phyloP scores from a whole-genome alignment of 2,113 vertebrate species.

The Semicossyphus pulcher region DNA sequence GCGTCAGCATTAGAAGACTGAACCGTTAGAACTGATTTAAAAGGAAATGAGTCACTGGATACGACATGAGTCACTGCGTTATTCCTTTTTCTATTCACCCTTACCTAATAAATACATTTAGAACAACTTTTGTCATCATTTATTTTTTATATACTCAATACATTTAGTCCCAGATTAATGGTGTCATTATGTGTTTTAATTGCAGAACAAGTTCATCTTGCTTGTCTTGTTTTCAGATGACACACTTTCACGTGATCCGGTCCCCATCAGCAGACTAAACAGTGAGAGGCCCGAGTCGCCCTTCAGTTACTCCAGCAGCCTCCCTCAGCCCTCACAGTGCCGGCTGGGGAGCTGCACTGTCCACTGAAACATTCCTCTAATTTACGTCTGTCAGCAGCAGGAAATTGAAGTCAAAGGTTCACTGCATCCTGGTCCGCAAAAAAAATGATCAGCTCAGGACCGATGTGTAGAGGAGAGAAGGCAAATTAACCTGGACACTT shows the following conservation, averaged over 20 bases:
- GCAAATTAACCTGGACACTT: conserved; percentile 74
- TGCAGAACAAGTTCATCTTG: too few species aligned
- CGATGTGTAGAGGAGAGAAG: conserved; percentile 62
- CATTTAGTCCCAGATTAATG: too few species aligned
- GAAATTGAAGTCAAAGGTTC: conserved; percentile 84
- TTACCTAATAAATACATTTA: too few species aligned
- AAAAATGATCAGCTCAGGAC: conserved; percentile 66
- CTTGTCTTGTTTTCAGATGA: not conserved
- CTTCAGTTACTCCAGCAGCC: conserved; percentile 46
- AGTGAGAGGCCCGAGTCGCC: conserved; percentile 41
- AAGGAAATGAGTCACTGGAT: not conserved
- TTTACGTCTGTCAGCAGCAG: conserved; percentile 73
- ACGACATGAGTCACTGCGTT: too few species aligned
- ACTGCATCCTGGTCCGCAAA: conserved; percentile 72
- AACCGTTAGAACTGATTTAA: not conserved
- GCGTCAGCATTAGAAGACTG: not conserved
- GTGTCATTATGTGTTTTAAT: too few species aligned
- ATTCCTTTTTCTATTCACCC: too few species aligned
- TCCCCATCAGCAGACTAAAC: conserved; percentile 39
- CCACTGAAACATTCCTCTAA: conserved; percentile 77
- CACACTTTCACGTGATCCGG: conserved; percentile 30
- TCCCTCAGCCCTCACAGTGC: conserved; percentile 38
- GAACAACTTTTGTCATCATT: too few species aligned
- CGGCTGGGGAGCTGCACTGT: conserved; percentile 50
- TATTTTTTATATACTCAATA: too few species aligned